phyloP scores from a whole-genome alignment of 2,113 vertebrate genomes.

The Pseudorectes ferrugineus region DNA sequence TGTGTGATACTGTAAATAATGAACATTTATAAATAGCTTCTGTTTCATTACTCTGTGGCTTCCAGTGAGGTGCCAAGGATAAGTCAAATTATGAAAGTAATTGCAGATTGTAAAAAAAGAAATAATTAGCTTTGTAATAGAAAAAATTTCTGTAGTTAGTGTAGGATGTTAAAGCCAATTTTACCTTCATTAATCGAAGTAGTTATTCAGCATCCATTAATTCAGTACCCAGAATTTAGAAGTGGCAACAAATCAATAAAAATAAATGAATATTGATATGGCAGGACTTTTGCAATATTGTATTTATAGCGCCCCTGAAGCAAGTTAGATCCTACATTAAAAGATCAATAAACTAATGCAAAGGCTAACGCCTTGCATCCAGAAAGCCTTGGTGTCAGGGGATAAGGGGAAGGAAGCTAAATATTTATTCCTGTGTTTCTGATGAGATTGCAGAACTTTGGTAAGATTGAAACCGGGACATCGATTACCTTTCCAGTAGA shows the following conservation, averaged over 20 bases:
- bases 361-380: conserved; percentile 2
- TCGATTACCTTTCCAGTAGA: conserved; percentile 29
- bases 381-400: conserved; percentile 11
- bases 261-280: conserved; percentile 69
- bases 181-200: conserved; percentile 26
- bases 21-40: background rate
- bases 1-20: background rate
- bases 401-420: conserved; percentile 14
- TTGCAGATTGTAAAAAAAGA: background rate
- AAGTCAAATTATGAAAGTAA: background rate
- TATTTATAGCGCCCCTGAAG: conserved; percentile 61
- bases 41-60: background rate
- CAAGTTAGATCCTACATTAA: conserved; percentile 39
- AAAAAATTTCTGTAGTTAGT: background rate
- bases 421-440: conserved; percentile 57
- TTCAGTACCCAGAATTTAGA: conserved; percentile 25
- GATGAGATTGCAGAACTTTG: conserved; percentile 44
- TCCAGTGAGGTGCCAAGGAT: background rate
- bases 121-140: background rate
- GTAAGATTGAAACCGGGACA: background rate
- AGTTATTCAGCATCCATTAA: conserved; percentile 24
- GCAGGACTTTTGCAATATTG: conserved; percentile 35
- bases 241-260: conserved; percentile 60
- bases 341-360: conserved; percentile 59
- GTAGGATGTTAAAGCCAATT: background rate